Percentiles rank a stretch among this genome's conserved stretches.
These are phyloP conservation scores for Gorsachius goisagi DNA, from an alignment of 2,113 vertebrate genomes.

Conservation along the genomic window DNA sequence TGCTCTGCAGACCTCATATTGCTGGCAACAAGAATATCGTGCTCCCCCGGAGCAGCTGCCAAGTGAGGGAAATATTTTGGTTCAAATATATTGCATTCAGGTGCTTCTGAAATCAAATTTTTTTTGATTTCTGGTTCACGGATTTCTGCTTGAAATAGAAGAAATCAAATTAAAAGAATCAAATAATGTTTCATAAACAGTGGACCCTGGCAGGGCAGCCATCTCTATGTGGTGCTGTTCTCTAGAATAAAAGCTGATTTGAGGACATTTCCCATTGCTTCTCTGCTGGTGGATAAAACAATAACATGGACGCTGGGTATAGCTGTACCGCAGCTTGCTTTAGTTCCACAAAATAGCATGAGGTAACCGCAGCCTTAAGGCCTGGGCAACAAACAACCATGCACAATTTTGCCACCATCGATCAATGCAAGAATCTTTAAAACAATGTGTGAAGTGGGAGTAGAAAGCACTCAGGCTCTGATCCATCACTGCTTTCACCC, in stretches of 20 bases:
- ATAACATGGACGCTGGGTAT: not conserved
- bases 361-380: not conserved
- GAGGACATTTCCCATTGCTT: not conserved
- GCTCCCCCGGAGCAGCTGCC: not conserved
- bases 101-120: not conserved
- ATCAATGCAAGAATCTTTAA: not conserved
- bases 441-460: not conserved
- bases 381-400: not conserved
- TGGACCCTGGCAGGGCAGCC: not conserved
- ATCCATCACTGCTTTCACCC: not conserved
- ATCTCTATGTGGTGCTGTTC: not conserved
- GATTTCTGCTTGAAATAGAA: not conserved
- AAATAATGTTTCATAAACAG: not conserved
- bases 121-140: not conserved
- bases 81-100: not conserved
- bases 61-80: not conserved
- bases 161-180: not conserved
- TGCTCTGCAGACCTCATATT: not conserved
- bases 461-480: not conserved
- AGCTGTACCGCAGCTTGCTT: not conserved
- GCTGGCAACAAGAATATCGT: not conserved
- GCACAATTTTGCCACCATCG: not conserved
- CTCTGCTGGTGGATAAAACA: not conserved
- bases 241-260: not conserved
- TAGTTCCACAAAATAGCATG: not conserved